Evolutionary conservation across 1,140 invertebrate species (phyloP), one percentile per base, ranked within the genome.

Genomic region (Apis dorsata): DNA sequence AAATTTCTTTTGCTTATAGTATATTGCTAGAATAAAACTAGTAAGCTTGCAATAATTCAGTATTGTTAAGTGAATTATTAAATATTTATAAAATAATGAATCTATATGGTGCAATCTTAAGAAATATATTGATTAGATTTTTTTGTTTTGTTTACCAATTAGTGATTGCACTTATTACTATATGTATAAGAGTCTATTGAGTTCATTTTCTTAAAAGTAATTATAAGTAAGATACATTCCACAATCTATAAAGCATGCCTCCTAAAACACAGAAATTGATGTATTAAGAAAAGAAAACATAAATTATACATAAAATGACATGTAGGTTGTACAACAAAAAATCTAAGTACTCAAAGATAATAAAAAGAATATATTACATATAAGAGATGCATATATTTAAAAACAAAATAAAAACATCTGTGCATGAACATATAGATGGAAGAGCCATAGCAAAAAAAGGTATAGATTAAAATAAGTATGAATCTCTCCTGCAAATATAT

Each of bases 401-500:
- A 89, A 87, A 81, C 74, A 88, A 85, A 89, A 91, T 89, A 90
- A 91, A 90, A 85, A 89, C 75, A 86, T 86, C 83, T 90, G 90
- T 91, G 90, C 91, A 92, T 92, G 89, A 90, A 92, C 86, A 89
- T 86, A 89, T 92, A 92, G 90, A 88, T 89, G 91, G 91, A 91
- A 75, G 78, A 86, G 85, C 90, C 81, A 87, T 92, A 92, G 90
- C 87, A 90, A 90, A 34, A 85, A 87, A 90, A 85, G 84, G 81
- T 87, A 90, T 91, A 91, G 87, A 90, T 83, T 78, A 86, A 89
- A 88, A 87, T 88, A 90, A 91, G 85, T 91, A 90, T 91, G 90
- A 87, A 91, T 91, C 90, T 91, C 89, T 90, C 89, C 91, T 90
- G 80, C 90, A 92, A 90, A 84, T 86, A 90, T 88, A 89, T 79